A percentile compares a stretch with the other conserved stretches of the same genome.
phyloP scores from a whole-genome alignment of 2,113 vertebrate genomes.

The Capreolus pygargus region DNA sequence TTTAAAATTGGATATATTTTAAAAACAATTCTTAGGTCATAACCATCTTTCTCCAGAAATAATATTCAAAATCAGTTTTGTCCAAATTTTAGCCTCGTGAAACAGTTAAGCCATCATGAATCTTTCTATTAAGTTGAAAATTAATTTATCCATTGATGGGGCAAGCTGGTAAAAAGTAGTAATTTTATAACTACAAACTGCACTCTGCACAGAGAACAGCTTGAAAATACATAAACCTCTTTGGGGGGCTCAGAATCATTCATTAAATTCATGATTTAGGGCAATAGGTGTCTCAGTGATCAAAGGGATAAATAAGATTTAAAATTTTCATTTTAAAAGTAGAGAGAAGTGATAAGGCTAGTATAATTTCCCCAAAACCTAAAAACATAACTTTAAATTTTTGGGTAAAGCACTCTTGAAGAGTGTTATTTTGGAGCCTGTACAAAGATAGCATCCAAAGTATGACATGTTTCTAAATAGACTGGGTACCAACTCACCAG shows the following conservation, averaged over 20 bases:
- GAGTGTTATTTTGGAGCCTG: neutral
- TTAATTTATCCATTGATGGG: constrained; percentile 64
- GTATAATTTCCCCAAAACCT: constrained; percentile 19
- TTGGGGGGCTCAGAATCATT: constrained; percentile 58
- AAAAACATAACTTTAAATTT: neutral
- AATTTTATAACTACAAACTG: constrained; percentile 48
- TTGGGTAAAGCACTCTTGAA: neutral
- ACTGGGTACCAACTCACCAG: neutral
- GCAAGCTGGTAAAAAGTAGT: constrained; percentile 46
- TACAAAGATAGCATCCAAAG: neutral
- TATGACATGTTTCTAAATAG: neutral
- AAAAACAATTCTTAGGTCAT: constrained; percentile 58
- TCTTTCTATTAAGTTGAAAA: constrained; percentile 70
- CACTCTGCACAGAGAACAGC: constrained; percentile 33
- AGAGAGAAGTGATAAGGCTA: constrained; percentile 21
- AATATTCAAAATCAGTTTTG: constrained; percentile 67
- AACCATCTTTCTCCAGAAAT: constrained; percentile 53
- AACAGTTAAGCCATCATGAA: constrained; percentile 68
- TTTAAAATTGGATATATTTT: constrained; percentile 33
- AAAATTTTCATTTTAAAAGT: constrained; percentile 61
- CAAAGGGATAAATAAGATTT: constrained; percentile 70
- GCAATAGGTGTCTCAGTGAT: constrained; percentile 44
- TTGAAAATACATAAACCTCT: constrained; percentile 59
- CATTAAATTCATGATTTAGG: constrained; percentile 39
- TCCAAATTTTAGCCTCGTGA: constrained; percentile 67